Evolutionary conservation across 2,113 vertebrate species (phyloP).

Genomic region (Mungos mungo): DNA sequence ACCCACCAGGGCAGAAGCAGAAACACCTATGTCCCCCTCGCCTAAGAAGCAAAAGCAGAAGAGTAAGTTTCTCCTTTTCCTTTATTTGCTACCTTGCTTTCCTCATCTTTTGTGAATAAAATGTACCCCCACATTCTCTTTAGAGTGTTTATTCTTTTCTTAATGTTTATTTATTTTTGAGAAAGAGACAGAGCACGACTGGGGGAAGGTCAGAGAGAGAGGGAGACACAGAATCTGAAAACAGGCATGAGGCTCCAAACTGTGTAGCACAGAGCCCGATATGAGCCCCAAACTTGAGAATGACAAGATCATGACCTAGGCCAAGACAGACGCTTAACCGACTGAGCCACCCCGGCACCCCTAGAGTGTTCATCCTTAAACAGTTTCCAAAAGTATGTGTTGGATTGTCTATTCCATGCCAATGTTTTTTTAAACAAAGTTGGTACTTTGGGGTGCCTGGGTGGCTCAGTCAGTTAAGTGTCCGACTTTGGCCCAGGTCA

Average conservation of each 20-base stretch:
- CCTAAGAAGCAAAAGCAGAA: background rate
- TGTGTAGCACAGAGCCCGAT: background rate
- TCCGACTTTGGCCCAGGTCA: too few species aligned
- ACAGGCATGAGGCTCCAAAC: background rate
- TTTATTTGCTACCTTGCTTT: background rate
- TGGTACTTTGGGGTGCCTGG: too few species aligned
- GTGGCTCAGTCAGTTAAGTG: too few species aligned
- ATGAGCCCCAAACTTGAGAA: background rate
- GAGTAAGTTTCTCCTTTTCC: background rate
- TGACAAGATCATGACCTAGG: background rate
- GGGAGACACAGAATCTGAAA: background rate
- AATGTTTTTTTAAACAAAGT: background rate
- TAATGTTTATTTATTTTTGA: background rate
- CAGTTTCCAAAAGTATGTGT: background rate
- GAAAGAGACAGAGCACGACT: background rate
- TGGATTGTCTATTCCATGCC: background rate
- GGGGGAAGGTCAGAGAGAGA: background rate
- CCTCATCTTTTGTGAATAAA: background rate
- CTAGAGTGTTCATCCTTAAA: background rate
- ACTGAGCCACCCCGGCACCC: background rate
- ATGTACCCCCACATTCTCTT: background rate
- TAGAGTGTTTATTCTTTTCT: background rate
- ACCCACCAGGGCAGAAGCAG: background rate
- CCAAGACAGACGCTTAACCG: background rate
- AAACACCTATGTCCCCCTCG: background rate